phyloP scores from a whole-genome alignment of 2,113 vertebrate genomes.

The Damaliscus lunatus region DNA sequence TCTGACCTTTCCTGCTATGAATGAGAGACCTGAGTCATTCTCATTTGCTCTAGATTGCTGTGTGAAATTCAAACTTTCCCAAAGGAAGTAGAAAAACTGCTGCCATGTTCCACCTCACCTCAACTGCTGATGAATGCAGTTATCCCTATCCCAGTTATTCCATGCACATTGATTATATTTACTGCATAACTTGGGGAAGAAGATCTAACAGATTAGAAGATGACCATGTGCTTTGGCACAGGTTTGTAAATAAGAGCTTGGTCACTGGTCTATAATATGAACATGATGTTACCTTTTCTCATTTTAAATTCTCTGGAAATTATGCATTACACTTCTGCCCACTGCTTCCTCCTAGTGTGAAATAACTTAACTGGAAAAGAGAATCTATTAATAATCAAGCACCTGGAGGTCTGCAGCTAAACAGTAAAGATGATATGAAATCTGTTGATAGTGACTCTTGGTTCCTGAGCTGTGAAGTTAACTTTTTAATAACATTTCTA shows the following conservation, averaged over 20 bases:
- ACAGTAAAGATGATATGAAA: conserved; percentile 26
- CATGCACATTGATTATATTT: neutral
- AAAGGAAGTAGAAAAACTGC: neutral
- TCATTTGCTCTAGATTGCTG: neutral
- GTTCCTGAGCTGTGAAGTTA: conserved; percentile 51
- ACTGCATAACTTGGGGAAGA: neutral
- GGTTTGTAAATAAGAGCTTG: conserved; percentile 28
- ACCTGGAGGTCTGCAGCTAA: neutral
- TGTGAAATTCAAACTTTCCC: neutral
- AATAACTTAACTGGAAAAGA: conserved; percentile 53
- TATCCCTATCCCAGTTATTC: neutral
- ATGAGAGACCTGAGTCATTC: neutral
- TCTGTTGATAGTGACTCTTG: conserved; percentile 14
- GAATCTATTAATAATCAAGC: conserved; percentile 30
- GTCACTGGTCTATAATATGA: conserved; percentile 16
- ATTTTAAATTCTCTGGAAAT: conserved; percentile 60
- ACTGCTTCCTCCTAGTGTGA: conserved; percentile 50
- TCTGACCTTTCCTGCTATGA: neutral
- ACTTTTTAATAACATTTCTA: conserved; percentile 49
- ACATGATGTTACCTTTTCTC: conserved; percentile 39
- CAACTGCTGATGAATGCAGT: neutral
- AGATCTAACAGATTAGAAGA: neutral
- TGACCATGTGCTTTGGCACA: neutral
- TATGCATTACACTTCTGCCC: conserved; percentile 36
- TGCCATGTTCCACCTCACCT: neutral